These are phyloP conservation scores for Anabacerthia variegaticeps DNA, from an alignment of 2,797 vertebrate species.

Conservation along the genomic window DNA sequence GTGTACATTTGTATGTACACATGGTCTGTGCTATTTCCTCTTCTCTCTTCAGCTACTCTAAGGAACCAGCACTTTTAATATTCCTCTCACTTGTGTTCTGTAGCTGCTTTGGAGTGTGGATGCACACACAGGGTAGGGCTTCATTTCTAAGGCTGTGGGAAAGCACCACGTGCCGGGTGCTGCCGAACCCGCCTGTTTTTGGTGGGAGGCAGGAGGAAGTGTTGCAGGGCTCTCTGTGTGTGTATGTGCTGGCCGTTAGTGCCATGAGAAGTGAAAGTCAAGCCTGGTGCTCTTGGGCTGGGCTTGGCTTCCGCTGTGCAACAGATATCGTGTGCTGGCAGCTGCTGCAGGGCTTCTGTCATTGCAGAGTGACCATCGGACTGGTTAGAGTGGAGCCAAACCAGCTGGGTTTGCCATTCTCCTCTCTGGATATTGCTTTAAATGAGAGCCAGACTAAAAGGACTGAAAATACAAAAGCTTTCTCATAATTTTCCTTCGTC, in stretches of 20 bases:
- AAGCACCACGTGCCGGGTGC: rapidly evolving
- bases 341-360: background rate
- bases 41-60: background rate
- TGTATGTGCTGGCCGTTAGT: background rate
- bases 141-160: background rate
- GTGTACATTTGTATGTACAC: background rate
- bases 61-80: background rate
- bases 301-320: background rate
- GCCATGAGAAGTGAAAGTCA: background rate
- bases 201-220: background rate
- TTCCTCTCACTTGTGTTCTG: background rate
- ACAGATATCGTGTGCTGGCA: background rate
- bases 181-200: rapidly evolving
- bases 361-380: background rate
- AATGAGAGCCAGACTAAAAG: background rate
- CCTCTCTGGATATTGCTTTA: background rate
- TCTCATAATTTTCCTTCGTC: background rate
- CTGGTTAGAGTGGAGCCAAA: background rate
- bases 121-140: background rate
- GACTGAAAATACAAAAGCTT: background rate
- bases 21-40: background rate
- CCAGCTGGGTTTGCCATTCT: background rate
- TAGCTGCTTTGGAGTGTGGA: background rate
- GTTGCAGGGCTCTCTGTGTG: background rate
- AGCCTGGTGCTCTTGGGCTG: background rate